Conservation (phyloP, 2,797 vertebrate species). For the Cirrhinus mrigala region DNA sequence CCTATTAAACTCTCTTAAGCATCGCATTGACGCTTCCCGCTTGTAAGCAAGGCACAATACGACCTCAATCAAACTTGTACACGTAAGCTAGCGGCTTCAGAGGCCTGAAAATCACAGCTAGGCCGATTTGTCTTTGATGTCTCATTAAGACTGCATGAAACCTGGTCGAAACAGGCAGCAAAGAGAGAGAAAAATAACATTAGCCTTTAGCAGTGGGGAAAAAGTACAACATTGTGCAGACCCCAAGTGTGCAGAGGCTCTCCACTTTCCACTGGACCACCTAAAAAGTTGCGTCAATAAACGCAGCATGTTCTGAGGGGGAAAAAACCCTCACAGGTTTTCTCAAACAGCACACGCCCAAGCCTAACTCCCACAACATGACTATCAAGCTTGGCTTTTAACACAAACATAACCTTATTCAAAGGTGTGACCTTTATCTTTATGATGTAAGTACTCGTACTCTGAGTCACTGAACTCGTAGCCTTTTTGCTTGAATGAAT, state of each 20-base stretch:
- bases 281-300: slow-evolving; percentile 76
- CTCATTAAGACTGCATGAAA: slow-evolving; percentile 70
- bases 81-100: slow-evolving; percentile 56
- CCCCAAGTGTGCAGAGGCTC: slow-evolving; percentile 72
- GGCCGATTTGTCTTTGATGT: slow-evolving; percentile 69
- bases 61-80: background rate
- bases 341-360: slow-evolving; percentile 75
- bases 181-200: slow-evolving; percentile 71
- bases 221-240: slow-evolving; percentile 78
- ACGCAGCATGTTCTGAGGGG: slow-evolving; percentile 72
- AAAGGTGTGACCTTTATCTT: slow-evolving; percentile 12
- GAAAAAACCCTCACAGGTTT: slow-evolving; percentile 71
- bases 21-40: slow-evolving; percentile 9
- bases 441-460: background rate
- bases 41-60: slow-evolving; percentile 42
- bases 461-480: background rate
- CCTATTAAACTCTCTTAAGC: background rate
- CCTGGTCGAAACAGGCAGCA: background rate
- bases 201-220: slow-evolving; percentile 65
- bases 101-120: slow-evolving; percentile 65
- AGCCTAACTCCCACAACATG: slow-evolving; percentile 67
- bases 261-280: slow-evolving; percentile 81
- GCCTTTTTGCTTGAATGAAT: slow-evolving; percentile 44
- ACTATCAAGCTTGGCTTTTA: slow-evolving; percentile 36
- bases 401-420: slow-evolving; percentile 31